Base-by-base conservation (phyloP, 2,888 invertebrate species). In the Mechanitis mazaeus region DNA sequence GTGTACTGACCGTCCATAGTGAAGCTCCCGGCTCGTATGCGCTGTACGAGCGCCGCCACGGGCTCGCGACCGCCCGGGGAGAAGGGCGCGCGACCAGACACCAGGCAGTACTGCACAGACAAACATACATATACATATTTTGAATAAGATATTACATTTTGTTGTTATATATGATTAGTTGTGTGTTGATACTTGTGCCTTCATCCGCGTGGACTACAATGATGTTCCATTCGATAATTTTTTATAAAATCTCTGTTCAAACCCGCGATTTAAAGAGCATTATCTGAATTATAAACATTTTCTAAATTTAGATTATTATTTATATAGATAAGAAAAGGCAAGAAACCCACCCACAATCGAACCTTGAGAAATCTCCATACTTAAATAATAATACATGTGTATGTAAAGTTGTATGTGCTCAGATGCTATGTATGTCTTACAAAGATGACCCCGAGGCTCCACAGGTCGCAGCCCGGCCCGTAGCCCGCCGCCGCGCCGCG, bases 401-500 rank as follows among this genome's bases (percentile, higher is more conserved):
- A 42, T 42, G 42, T 11, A 35, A 6, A 5, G 9, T 42, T 42
- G 3, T 42, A 42, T 9, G 9, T 42, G 3, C 42, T 9, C 4
- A 35, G 3, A 35, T 35, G 1, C 35, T 5, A 35, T 35, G 35
- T 35, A 35, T 35, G 2, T 35, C 92, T 89, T 71, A 94, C 94
- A 80, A 98, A 88, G 69, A 98, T 96, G 2, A 98, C 98, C 0
- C 99, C 99, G 0, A 99, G 91, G 71, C 97, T 97, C 97, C 98
- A 99, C 64, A 98, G 89, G 88, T 99, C 99, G 89, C 98, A 98
- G 75, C 95, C 95, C 79, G 97, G 95, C 68, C 97, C 96, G 87
- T 98, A 98, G 42, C 95, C 94, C 4, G 87, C 84, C 47, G 81
- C 80, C 31, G 77, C 70, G 33, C 86, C 72, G 33, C 85, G 75